Evolutionary conservation across 2,888 invertebrate species (phyloP).

Genomic region (Cheilosia impressa): DNA sequence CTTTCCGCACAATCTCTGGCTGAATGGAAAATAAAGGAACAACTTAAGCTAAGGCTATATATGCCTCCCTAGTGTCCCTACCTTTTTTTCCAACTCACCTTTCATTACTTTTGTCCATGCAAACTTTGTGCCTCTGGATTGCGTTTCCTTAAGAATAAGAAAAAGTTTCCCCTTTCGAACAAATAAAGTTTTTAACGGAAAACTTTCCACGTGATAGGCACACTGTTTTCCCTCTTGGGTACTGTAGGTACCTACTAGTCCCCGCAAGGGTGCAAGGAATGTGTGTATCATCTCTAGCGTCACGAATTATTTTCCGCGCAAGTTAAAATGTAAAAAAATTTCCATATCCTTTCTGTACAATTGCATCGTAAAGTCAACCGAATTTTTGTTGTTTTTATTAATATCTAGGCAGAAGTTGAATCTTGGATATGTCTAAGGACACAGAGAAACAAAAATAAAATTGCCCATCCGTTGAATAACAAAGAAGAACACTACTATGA

Average conservation of each 20-base stretch:
- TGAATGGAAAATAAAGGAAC: conserved; percentile 32
- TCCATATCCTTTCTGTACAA: conserved; percentile 72
- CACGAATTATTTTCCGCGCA: conserved; percentile 66
- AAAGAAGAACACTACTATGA: conserved; percentile 47
- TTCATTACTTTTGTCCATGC: conserved; percentile 55
- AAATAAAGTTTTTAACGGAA: conserved; percentile 65
- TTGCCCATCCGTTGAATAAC: conserved; percentile 45
- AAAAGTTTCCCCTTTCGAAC: conserved; percentile 63
- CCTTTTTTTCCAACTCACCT: conserved; percentile 45
- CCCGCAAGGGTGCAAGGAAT: conserved; percentile 15
- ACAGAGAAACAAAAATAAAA: conserved; percentile 38
- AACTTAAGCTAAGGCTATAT: conserved; percentile 30
- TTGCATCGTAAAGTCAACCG: conserved; percentile 72
- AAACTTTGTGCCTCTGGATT: conserved; percentile 1
- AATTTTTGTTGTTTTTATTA: conserved; percentile 28
- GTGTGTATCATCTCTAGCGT: conserved; percentile 59
- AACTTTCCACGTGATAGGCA: conserved; percentile 69
- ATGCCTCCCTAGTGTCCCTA: too few species aligned
- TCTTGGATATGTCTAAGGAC: conserved; percentile 6
- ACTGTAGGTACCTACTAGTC: background rate
- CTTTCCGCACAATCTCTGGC: conserved; percentile 49
- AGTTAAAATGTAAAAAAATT: conserved; percentile 40
- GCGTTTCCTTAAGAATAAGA: conserved; percentile 40
- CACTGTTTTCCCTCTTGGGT: conserved; percentile 1
- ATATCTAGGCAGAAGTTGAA: too few species aligned